Evolutionary conservation across 2,113 vertebrate genomes (phyloP).

Genomic region (Ceyx margarethae): DNA sequence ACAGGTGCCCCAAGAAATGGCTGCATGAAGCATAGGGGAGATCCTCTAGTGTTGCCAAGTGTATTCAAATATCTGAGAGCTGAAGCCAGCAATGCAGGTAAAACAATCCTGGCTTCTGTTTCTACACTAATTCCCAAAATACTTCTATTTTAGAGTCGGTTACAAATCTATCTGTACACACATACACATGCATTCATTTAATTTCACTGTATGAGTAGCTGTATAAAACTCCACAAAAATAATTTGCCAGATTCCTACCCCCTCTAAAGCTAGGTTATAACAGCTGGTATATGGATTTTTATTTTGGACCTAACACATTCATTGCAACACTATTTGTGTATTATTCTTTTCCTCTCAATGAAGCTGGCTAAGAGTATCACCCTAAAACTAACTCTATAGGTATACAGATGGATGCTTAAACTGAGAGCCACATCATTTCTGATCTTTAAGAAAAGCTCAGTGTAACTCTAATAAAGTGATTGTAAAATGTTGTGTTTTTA

Average conservation of each 20-base stretch:
- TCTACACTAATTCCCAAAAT: neutral
- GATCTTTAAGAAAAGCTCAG: neutral
- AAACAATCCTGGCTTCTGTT: neutral
- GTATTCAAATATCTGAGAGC: neutral
- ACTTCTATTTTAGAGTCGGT: neutral
- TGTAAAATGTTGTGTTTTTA: neutral
- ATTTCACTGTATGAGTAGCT: neutral
- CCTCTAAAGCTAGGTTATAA: neutral
- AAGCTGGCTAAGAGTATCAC: neutral
- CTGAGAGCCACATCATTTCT: neutral
- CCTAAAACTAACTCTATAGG: neutral
- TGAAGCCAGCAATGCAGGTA: neutral
- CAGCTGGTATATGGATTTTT: neutral
- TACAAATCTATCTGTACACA: constrained; percentile 9
- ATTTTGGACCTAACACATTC: neutral
- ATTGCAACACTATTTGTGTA: neutral
- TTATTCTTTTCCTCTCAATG: neutral
- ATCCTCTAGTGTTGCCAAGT: neutral
- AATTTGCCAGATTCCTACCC: neutral
- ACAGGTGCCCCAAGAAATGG: neutral
- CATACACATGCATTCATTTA: neutral
- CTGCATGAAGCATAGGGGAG: neutral
- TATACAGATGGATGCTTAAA: neutral
- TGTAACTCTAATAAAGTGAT: neutral
- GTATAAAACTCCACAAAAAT: neutral